Conservation (phyloP, 2,113 vertebrate genomes). For the Bathybates hornii region DNA sequence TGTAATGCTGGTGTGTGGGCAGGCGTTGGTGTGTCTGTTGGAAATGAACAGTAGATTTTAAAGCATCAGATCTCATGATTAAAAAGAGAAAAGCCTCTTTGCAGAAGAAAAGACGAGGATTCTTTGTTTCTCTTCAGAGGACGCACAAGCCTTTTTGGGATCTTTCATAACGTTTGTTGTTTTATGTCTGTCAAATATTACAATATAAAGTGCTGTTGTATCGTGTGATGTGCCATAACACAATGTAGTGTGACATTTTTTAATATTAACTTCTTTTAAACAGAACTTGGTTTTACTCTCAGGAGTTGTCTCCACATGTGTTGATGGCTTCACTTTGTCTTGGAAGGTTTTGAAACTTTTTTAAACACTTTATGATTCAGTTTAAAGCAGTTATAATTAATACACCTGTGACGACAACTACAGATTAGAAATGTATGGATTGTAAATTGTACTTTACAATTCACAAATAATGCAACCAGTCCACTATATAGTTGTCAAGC, state of each 20-base stretch:
- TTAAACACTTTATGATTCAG: neutral
- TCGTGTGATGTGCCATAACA: neutral
- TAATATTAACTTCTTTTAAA: neutral
- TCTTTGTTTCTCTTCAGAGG: neutral
- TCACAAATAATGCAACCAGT: neutral
- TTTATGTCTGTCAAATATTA: neutral
- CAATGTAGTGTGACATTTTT: neutral
- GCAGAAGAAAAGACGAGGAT: neutral
- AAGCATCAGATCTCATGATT: neutral
- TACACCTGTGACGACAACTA: neutral
- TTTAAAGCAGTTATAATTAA: neutral
- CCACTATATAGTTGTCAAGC: neutral
- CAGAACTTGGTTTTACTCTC: neutral
- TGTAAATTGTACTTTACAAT: neutral
- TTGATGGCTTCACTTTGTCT: neutral
- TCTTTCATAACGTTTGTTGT: neutral
- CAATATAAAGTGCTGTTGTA: neutral
- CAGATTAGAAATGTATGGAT: neutral
- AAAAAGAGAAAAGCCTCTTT: slow-evolving; percentile 17
- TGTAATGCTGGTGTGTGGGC: neutral
- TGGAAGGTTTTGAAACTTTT: neutral
- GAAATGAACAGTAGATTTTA: slow-evolving; percentile 10
- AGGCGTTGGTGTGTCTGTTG: neutral
- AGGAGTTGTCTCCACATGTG: neutral
- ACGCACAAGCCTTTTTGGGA: neutral